Evolutionary conservation across 2,888 invertebrate species (phyloP).

Genomic region (Aethes cnicana): DNA sequence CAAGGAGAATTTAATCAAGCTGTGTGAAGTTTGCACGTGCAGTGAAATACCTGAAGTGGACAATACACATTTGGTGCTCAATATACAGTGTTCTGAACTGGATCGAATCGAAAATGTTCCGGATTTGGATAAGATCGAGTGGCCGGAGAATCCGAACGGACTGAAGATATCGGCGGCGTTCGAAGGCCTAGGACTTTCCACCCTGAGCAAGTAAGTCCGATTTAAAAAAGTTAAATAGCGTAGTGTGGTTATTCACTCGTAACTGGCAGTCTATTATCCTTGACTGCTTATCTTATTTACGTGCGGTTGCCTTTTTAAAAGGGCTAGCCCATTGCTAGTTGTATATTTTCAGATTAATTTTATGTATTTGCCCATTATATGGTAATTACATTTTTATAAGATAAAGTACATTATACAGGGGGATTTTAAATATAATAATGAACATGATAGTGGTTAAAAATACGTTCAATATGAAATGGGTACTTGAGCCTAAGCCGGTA

Average conservation of each 20-base stretch:
- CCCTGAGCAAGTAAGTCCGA: slow-evolving; percentile 70
- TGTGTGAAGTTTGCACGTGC: slow-evolving; percentile 72
- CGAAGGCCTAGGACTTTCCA: slow-evolving; percentile 65
- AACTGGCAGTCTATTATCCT: slow-evolving; percentile 40
- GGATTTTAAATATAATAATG: neutral
- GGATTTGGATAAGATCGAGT: slow-evolving; percentile 70
- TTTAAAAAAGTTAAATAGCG: slow-evolving; percentile 28
- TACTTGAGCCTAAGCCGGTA: neutral
- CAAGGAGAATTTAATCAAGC: slow-evolving; percentile 51
- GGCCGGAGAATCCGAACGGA: slow-evolving; percentile 72
- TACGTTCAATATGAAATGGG: neutral
- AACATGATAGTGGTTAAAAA: neutral
- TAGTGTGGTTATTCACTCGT: slow-evolving; percentile 6
- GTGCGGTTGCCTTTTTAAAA: slow-evolving; percentile 18
- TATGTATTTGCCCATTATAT: slow-evolving; percentile 5
- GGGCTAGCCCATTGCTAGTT: slow-evolving; percentile 8
- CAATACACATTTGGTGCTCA: slow-evolving; percentile 66
- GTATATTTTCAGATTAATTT: slow-evolving; percentile 17
- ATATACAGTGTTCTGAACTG: slow-evolving; percentile 71
- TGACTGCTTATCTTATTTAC: slow-evolving; percentile 47
- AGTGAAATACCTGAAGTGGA: slow-evolving; percentile 73
- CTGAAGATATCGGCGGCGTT: slow-evolving; percentile 71
- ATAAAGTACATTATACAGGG: neutral
- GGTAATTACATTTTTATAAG: slow-evolving; percentile 2
- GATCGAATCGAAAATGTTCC: slow-evolving; percentile 62